A percentile compares a stretch with the other conserved stretches of the same genome.
These are phyloP conservation scores for Atherix ibis DNA, from an alignment of 2,888 invertebrate genomes.

Conservation along the genomic window DNA sequence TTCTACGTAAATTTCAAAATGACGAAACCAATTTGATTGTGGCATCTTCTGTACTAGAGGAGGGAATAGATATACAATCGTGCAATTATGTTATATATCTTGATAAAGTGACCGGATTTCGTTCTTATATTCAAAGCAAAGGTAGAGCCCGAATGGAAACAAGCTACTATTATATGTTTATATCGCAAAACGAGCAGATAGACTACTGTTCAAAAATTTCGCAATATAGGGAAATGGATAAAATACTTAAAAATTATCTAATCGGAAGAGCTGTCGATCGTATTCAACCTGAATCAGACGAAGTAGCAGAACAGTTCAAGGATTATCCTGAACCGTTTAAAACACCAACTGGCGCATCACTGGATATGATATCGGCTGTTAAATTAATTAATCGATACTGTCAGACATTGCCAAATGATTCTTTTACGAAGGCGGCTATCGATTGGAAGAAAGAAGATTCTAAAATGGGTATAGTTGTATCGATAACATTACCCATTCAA, in stretches of 20 bases:
- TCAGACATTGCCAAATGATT: conserved; percentile 56
- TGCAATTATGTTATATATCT: conserved; percentile 69
- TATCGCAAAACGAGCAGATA: conserved; percentile 23
- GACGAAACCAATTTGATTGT: conserved; percentile 48
- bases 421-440: conserved; percentile 44
- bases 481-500: conserved; percentile 57
- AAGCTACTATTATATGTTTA: conserved; percentile 45
- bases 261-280: conserved; percentile 40
- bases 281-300: conserved; percentile 35
- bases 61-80: conserved; percentile 72
- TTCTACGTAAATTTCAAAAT: conserved; percentile 39
- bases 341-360: conserved; percentile 19
- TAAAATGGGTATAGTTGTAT: conserved; percentile 27
- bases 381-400: conserved; percentile 66
- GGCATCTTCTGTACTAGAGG: conserved; percentile 72
- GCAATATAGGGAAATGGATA: conserved; percentile 37
- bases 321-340: conserved; percentile 21
- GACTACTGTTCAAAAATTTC: conserved; percentile 28
- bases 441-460: conserved; percentile 27
- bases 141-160: conserved; percentile 56
- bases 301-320: conserved; percentile 40
- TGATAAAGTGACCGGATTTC: conserved; percentile 52
- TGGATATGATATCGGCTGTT: conserved; percentile 17
- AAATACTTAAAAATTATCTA: conserved; percentile 39
- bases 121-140: conserved; percentile 81